A percentile compares a stretch with the other conserved stretches of the same genome.
These are phyloP conservation scores for Pseudococcus jackbeardsleyi DNA, from an alignment of 2,888 invertebrate genomes.

Conservation along the genomic window DNA sequence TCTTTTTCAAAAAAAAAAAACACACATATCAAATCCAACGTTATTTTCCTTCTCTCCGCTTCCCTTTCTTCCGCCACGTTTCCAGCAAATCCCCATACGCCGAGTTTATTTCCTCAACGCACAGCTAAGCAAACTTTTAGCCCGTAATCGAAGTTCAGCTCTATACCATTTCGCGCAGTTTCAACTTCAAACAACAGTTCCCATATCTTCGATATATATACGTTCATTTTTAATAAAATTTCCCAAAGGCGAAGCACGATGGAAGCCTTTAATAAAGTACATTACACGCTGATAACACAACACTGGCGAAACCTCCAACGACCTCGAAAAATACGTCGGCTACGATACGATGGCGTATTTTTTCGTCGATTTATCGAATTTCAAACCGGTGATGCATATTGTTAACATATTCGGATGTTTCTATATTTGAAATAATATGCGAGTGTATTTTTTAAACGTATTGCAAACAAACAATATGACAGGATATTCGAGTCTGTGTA, in stretches of 20 bases:
- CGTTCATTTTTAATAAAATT: conserved; percentile 42
- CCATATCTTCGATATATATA: neutral
- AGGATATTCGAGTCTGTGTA: too few relatives aligned
- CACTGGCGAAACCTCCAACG: conserved; percentile 6
- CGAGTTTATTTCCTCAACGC: neutral
- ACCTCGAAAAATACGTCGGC: neutral
- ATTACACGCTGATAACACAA: neutral
- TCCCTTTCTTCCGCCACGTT: neutral
- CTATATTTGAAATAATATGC: neutral
- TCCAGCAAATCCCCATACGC: neutral
- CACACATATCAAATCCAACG: neutral
- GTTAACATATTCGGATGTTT: neutral
- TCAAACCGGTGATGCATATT: neutral
- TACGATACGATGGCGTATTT: neutral
- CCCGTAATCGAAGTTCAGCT: neutral
- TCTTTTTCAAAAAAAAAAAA: neutral
- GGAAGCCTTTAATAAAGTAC: conserved; percentile 10
- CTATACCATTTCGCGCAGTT: neutral
- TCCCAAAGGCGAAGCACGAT: conserved; percentile 16
- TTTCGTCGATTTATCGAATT: neutral
- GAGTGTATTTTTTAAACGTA: too few relatives aligned
- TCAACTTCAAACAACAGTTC: neutral
- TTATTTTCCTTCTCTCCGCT: neutral
- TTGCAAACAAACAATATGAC: neutral
- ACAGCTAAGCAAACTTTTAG: neutral